Evolutionary conservation across 2,888 invertebrate genomes (phyloP).

Genomic region (Paralinhomoeus sp.): DNA sequence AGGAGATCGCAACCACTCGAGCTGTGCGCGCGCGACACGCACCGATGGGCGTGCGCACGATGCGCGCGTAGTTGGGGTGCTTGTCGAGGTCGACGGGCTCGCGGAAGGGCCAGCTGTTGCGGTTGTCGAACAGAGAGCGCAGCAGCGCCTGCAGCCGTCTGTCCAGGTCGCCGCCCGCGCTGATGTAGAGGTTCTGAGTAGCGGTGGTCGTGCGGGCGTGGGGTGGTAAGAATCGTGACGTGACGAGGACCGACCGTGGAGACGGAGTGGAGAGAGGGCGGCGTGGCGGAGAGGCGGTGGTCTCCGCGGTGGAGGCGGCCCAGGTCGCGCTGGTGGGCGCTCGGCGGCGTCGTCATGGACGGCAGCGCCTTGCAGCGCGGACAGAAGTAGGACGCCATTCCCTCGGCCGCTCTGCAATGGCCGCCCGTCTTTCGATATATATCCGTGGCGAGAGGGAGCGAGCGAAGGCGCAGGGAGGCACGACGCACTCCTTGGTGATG

Average conservation of each 20-base stretch:
- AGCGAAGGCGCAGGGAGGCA: slow-evolving; percentile 4
- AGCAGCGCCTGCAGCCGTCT: slow-evolving; percentile 8
- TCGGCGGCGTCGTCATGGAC: neutral
- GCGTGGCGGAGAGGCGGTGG: no score
- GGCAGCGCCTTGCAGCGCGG: slow-evolving; percentile 55
- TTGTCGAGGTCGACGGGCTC: slow-evolving; percentile 84
- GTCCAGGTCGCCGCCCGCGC: no score
- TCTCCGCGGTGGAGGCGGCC: no score
- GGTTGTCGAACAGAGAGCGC: slow-evolving; percentile 9
- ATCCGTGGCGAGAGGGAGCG: neutral
- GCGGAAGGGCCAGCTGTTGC: slow-evolving; percentile 86
- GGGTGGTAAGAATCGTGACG: no score
- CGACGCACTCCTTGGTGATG: slow-evolving; percentile 25
- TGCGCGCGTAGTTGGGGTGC: slow-evolving; percentile 82
- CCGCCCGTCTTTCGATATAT: neutral
- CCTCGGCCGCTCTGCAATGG: slow-evolving; percentile 47
- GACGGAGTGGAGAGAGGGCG: no score
- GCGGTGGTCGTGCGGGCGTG: no score
- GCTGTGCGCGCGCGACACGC: no score
- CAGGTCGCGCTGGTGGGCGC: slow-evolving; percentile 9
- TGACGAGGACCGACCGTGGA: no score
- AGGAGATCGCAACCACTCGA: neutral
- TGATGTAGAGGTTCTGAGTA: no score
- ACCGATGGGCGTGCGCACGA: slow-evolving; percentile 32
- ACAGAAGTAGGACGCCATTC: slow-evolving; percentile 83